phyloP scores from a whole-genome alignment of 2,113 vertebrate genomes.

The Cygnus atratus region DNA sequence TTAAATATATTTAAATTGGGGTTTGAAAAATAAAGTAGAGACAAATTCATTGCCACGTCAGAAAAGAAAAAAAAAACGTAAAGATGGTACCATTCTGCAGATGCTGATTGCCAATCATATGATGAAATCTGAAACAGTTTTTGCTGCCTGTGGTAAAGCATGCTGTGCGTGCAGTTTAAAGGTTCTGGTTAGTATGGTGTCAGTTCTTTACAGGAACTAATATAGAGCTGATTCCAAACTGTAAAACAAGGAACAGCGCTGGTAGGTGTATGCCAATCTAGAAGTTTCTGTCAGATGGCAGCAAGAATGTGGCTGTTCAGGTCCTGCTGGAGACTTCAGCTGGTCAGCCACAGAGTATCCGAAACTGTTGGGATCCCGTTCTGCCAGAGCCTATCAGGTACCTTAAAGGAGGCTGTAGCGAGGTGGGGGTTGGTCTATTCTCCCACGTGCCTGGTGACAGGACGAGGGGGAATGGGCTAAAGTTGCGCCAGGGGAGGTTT shows the following conservation, averaged over 20 bases:
- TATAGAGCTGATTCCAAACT: neutral
- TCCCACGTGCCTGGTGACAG: too few species aligned
- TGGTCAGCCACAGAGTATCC: neutral
- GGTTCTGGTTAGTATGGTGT: neutral
- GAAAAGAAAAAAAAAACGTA: neutral
- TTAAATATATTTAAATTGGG: slow-evolving; percentile 31
- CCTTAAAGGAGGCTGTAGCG: too few species aligned
- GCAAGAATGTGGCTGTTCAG: slow-evolving; percentile 38
- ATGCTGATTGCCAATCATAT: neutral
- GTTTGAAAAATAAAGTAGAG: slow-evolving; percentile 18
- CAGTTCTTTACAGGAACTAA: slow-evolving; percentile 7
- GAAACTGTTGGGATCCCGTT: slow-evolving; percentile 11
- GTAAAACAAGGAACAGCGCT: slow-evolving; percentile 27
- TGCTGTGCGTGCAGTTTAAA: neutral
- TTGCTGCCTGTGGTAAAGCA: neutral
- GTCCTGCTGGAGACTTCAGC: slow-evolving; percentile 40
- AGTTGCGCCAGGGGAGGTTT: too few species aligned
- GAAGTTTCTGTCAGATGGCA: slow-evolving; percentile 37
- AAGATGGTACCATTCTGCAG: neutral
- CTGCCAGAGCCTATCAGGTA: neutral
- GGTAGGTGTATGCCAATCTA: neutral
- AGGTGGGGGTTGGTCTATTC: too few species aligned
- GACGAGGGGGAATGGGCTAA: too few species aligned
- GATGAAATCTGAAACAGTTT: slow-evolving; percentile 10
- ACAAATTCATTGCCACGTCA: neutral